phyloP scores from a whole-genome alignment of 2,888 invertebrate species.

The Cerastis rubricosa region DNA sequence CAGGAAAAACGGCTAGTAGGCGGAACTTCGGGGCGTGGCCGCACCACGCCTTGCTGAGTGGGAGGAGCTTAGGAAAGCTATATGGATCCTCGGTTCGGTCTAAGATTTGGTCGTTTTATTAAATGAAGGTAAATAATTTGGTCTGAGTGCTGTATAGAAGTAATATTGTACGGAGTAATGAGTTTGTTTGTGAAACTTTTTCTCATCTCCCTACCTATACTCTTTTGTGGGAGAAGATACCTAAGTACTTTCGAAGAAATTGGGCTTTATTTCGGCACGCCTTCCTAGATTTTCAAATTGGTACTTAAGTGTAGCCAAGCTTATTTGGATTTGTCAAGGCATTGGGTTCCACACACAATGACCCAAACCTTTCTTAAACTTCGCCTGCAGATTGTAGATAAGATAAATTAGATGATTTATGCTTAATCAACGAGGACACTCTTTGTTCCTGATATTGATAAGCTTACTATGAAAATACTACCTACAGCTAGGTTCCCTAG shows the following conservation, averaged over 20 bases:
- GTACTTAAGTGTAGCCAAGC: background rate
- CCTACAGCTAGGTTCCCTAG: too few relatives aligned
- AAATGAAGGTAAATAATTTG: slow-evolving; percentile 68
- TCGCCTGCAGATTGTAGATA: background rate
- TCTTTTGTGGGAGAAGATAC: background rate
- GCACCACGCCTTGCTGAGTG: slow-evolving; percentile 66
- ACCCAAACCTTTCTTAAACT: background rate
- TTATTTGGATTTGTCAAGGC: background rate
- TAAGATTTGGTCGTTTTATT: slow-evolving; percentile 58
- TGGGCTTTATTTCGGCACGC: background rate
- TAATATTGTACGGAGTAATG: slow-evolving; percentile 53
- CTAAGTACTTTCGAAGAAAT: slow-evolving; percentile 2
- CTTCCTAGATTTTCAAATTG: slow-evolving; percentile 7
- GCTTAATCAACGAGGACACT: background rate
- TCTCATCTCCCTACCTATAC: slow-evolving; percentile 4
- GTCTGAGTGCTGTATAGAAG: slow-evolving; percentile 61
- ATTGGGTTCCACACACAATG: background rate
- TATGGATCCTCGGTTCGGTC: slow-evolving; percentile 43
- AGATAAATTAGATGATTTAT: background rate
- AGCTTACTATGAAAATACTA: background rate
- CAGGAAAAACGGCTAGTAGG: slow-evolving; percentile 68
- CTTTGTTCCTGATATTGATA: background rate
- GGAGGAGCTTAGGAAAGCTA: slow-evolving; percentile 61
- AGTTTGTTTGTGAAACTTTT: slow-evolving; percentile 59
- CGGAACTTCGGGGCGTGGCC: slow-evolving; percentile 68